These are phyloP conservation scores for Atherinosoma microstoma DNA, from an alignment of 2,797 vertebrate genomes.

Conservation along the genomic window DNA sequence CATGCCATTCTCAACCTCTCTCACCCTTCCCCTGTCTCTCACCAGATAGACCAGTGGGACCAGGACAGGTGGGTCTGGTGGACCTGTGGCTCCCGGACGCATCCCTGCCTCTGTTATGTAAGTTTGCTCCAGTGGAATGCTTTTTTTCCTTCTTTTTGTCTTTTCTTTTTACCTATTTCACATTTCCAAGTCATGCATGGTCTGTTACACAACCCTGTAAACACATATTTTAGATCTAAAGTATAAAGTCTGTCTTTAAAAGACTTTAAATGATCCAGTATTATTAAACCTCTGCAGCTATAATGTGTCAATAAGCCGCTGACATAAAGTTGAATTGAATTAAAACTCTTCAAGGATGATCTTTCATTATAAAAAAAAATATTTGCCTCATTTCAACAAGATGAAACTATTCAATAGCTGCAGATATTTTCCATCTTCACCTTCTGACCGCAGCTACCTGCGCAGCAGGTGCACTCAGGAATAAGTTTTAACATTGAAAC, in stretches of 20 bases:
- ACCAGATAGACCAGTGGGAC: slow-evolving; percentile 54
- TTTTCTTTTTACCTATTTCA: slow-evolving; percentile 9
- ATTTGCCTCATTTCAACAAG: not conserved
- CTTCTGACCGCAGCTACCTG: slow-evolving; percentile 30
- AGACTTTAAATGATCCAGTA: no score
- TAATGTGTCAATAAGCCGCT: slow-evolving; percentile 28
- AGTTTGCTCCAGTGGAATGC: slow-evolving; percentile 2
- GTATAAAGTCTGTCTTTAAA: no score
- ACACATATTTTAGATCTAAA: not conserved
- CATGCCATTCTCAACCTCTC: slow-evolving; percentile 74
- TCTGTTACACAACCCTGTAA: slow-evolving; percentile 6
- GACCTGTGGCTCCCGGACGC: slow-evolving; percentile 27
- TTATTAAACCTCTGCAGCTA: slow-evolving; percentile 17
- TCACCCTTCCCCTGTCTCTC: slow-evolving; percentile 32
- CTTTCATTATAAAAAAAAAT: not conserved
- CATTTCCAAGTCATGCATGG: not conserved
- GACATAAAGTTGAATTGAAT: slow-evolving; percentile 30
- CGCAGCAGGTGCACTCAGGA: slow-evolving; percentile 68
- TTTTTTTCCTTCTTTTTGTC: not conserved
- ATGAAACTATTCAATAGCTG: not conserved
- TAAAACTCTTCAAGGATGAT: slow-evolving; percentile 30
- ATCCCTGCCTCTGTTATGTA: slow-evolving; percentile 13
- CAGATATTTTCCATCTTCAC: not conserved
- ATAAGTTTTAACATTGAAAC: not conserved
- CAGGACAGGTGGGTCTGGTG: slow-evolving; percentile 73